Evolutionary conservation across 2,113 vertebrate genomes (phyloP).

Genomic region (Pluvialis apricaria): DNA sequence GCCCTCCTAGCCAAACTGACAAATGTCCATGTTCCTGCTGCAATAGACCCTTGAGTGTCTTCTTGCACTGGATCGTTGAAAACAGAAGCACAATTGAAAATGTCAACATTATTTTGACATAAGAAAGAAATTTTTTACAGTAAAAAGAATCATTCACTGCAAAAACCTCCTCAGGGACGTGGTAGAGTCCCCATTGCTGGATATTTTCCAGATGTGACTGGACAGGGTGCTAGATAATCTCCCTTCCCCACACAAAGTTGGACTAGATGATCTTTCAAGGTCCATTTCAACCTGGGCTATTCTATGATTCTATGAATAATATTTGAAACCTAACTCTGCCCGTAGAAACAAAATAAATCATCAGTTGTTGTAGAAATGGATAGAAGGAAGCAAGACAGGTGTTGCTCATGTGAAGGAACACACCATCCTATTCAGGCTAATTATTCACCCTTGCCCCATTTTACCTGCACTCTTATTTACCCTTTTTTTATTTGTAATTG

Average conservation of each 20-base stretch:
- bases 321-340: background rate
- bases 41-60: background rate
- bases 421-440: background rate
- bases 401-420: background rate
- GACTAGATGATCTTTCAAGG: background rate
- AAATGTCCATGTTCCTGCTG: background rate
- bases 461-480: background rate
- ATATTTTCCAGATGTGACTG: background rate
- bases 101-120: fast-evolving
- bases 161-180: background rate
- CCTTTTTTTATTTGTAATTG: background rate
- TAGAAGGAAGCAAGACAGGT: background rate
- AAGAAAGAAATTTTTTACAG: background rate
- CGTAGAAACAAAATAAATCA: background rate
- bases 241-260: background rate
- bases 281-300: background rate
- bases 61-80: background rate
- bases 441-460: background rate
- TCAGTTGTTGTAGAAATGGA: background rate
- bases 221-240: background rate
- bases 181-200: background rate
- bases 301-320: background rate
- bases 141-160: background rate
- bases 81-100: background rate
- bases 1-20: background rate